Base-by-base conservation (phyloP, 2,113 vertebrate species). In the Leuciscus idus region DNA sequence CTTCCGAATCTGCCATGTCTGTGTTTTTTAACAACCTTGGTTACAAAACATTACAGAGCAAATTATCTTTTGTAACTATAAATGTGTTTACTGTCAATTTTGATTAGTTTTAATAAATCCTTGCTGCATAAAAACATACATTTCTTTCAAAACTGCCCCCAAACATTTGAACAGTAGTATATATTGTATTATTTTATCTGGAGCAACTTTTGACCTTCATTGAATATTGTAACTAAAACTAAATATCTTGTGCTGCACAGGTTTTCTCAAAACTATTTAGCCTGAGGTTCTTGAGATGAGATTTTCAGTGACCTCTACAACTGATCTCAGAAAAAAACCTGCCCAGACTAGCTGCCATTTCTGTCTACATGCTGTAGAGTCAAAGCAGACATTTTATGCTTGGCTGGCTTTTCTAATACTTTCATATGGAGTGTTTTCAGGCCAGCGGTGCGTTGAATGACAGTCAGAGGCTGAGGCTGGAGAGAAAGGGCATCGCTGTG, bases 361-460 rank as follows among this genome's bases (percentile, higher is more conserved):
- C 46, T 33, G 30, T 55, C 13, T 70, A 62, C 66, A 82, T 64
- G 21, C 78, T 46, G 64, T 39, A 5, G 73, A 83, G 83, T 80
- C 79, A 84, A 83, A 88, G 70, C 59, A 75, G 85, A 85, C 75
- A 88, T 89, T 87, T 90, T 79, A 90, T 73, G 85, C 73, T 43
- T 26, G 74, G 57, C 78, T 88, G 81, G 28, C 28, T 87, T 83
- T 62, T 87, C 68, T 93, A 92, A 90, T 93, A 83, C 89, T 91
- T 91, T 73, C 90, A 52, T 36, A 73, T 74, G 13, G 62, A 77
- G 59, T 43, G 36, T 73, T 83, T 77, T 79, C 66, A 33, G 43
- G 36, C 61, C 61, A 12, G 73, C 74, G 26, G 73, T 52, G 23
- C 61, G 33, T 23, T 52, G 68, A 83, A 59, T 62, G 84, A 86